These are phyloP conservation scores for Trichopoda pennipes DNA, from an alignment of 2,888 invertebrate species.

Conservation along the genomic window DNA sequence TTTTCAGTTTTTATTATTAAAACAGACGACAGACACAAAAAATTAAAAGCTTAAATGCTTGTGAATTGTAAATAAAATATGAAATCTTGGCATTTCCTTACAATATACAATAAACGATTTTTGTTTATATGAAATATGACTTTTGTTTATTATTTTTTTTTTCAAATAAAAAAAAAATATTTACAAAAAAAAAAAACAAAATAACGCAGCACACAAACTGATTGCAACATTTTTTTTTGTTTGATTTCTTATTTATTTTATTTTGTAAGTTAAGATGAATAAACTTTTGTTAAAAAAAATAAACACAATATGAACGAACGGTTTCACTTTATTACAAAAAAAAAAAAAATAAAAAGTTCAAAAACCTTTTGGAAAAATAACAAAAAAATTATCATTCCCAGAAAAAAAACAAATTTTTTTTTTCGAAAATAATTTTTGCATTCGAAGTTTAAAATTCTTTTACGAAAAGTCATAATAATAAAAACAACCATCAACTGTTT, in stretches of 20 bases:
- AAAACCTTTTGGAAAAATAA: slow-evolving; percentile 56
- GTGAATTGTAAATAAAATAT: slow-evolving; percentile 24
- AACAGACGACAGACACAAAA: slow-evolving; percentile 11
- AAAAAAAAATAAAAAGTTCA: slow-evolving; percentile 42
- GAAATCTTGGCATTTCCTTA: slow-evolving; percentile 55
- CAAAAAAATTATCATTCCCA: too few relatives aligned
- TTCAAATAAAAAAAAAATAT: not conserved
- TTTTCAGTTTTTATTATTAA: slow-evolving; percentile 29
- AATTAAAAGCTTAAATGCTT: slow-evolving; percentile 14
- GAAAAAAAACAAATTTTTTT: too few relatives aligned
- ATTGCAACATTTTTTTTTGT: slow-evolving; percentile 45
- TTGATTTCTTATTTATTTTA: slow-evolving; percentile 22
- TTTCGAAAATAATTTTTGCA: not conserved
- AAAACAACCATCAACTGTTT: not conserved
- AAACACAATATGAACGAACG: slow-evolving; percentile 49
- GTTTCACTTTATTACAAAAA: slow-evolving; percentile 55
- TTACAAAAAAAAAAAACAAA: slow-evolving; percentile 6
- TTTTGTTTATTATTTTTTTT: slow-evolving; percentile 39
- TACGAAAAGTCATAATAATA: slow-evolving; percentile 3
- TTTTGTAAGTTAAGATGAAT: slow-evolving; percentile 62
- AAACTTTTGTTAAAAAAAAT: slow-evolving; percentile 50
- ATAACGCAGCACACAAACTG: slow-evolving; percentile 25
- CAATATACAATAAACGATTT: slow-evolving; percentile 34
- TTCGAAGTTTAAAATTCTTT: slow-evolving; percentile 11
- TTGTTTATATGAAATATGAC: slow-evolving; percentile 53